These are phyloP conservation scores for Cyrtodaria siliqua DNA, from an alignment of 2,888 invertebrate species.

Conservation along the genomic window DNA sequence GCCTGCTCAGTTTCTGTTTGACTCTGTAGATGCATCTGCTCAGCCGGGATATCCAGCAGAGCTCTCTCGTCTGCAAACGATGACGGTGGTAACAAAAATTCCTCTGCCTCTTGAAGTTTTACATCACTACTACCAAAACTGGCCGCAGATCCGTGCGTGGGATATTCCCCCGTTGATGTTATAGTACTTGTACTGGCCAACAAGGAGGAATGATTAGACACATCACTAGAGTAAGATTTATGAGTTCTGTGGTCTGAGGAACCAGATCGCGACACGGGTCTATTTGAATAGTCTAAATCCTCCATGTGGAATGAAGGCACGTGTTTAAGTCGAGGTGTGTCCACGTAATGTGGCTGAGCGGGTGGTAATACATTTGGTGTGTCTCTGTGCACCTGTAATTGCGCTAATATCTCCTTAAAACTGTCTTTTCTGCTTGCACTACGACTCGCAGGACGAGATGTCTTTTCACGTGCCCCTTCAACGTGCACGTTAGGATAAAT, in stretches of 20 bases:
- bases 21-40: slow-evolving; percentile 30
- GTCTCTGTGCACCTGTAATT: slow-evolving; percentile 64
- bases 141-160: slow-evolving; percentile 49
- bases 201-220: slow-evolving; percentile 54
- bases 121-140: slow-evolving; percentile 47
- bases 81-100: slow-evolving; percentile 63
- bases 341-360: slow-evolving; percentile 42
- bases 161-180: slow-evolving; percentile 45
- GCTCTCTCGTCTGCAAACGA: slow-evolving; percentile 67
- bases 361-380: slow-evolving; percentile 29
- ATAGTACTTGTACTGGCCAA: slow-evolving; percentile 57
- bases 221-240: slow-evolving; percentile 56
- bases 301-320: slow-evolving; percentile 66
- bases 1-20: slow-evolving; percentile 45
- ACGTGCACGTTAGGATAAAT: slow-evolving; percentile 36
- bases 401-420: slow-evolving; percentile 72
- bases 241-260: slow-evolving; percentile 58
- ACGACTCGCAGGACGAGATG: slow-evolving; percentile 67
- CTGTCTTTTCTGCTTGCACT: slow-evolving; percentile 77
- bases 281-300: slow-evolving; percentile 43
- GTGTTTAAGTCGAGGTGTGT: slow-evolving; percentile 53
- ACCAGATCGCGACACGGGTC: slow-evolving; percentile 50
- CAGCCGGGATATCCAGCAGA: slow-evolving; percentile 47
- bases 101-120: slow-evolving; percentile 62
- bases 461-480: slow-evolving; percentile 54